phyloP scores from a whole-genome alignment of 2,113 vertebrate species.

The Ibidorhyncha struthersii region DNA sequence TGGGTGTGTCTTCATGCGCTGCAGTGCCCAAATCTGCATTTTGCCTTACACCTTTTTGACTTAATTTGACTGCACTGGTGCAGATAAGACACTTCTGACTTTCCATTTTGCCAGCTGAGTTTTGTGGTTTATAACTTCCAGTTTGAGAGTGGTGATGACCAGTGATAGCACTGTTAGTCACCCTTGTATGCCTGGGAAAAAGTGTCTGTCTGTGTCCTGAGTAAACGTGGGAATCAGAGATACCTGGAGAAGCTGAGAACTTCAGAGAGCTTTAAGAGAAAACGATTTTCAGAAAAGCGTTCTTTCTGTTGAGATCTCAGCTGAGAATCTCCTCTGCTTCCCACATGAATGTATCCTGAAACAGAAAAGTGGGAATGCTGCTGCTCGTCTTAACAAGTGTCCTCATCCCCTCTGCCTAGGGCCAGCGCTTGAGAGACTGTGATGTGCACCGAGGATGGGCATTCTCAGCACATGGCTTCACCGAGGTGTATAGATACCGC shows the following conservation, averaged over 20 bases:
- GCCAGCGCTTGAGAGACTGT: neutral
- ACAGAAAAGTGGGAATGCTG: neutral
- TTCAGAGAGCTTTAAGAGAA: neutral
- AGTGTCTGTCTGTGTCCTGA: neutral
- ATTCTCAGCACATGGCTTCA: neutral
- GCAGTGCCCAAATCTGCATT: neutral
- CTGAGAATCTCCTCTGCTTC: neutral
- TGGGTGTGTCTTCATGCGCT: neutral
- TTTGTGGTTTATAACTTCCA: neutral
- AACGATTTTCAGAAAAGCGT: neutral
- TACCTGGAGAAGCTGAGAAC: neutral
- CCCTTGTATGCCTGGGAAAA: neutral
- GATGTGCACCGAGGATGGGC: rapidly evolving
- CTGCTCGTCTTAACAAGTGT: neutral
- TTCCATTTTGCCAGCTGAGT: neutral
- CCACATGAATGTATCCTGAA: neutral
- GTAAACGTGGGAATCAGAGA: neutral
- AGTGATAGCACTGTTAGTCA: neutral
- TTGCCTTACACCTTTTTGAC: neutral
- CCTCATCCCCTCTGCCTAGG: neutral
- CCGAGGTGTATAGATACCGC: rapidly evolving
- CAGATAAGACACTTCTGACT: neutral
- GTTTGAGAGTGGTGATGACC: neutral
- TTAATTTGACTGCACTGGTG: neutral
- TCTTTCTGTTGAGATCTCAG: neutral